Conservation (phyloP, 2,888 invertebrate species). For the Empis livida region DNA sequence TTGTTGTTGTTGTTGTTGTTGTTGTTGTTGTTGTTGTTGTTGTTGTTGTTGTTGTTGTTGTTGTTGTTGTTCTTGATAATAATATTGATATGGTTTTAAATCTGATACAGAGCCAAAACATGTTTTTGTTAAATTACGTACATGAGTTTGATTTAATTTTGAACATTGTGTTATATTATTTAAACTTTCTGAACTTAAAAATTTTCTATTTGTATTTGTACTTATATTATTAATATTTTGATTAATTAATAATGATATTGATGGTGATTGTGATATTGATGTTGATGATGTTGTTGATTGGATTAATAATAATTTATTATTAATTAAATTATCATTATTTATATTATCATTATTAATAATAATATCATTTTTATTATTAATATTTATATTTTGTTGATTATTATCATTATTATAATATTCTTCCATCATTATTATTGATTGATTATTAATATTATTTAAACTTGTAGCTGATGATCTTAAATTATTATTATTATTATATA, state of each 20-base stretch:
- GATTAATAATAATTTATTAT: not conserved
- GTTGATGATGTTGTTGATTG: not conserved
- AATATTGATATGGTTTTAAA: slow-evolving; percentile 23
- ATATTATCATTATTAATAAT: not conserved
- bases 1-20: slow-evolving; percentile 4
- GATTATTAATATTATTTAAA: slow-evolving; percentile 30
- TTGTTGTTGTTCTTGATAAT: slow-evolving; percentile 5
- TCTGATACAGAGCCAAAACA: slow-evolving; percentile 37
- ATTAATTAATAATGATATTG: not conserved
- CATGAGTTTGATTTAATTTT: slow-evolving; percentile 23
- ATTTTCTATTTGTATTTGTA: slow-evolving; percentile 18
- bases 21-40: slow-evolving; percentile 16
- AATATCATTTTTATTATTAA: not conserved
- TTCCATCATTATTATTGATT: not conserved
- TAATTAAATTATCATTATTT: not conserved
- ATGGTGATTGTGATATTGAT: not conserved
- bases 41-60: slow-evolving; percentile 8
- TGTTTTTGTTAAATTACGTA: slow-evolving; percentile 23
- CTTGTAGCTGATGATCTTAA: slow-evolving; percentile 40
- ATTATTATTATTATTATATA: slow-evolving; percentile 39
- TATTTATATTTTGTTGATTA: not conserved
- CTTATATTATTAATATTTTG: not conserved
- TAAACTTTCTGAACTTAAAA: slow-evolving; percentile 34
- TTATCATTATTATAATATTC: no score
- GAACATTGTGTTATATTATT: slow-evolving; percentile 22